Conservation (phyloP, 2,797 vertebrate species). For the Nannoperca australis region DNA sequence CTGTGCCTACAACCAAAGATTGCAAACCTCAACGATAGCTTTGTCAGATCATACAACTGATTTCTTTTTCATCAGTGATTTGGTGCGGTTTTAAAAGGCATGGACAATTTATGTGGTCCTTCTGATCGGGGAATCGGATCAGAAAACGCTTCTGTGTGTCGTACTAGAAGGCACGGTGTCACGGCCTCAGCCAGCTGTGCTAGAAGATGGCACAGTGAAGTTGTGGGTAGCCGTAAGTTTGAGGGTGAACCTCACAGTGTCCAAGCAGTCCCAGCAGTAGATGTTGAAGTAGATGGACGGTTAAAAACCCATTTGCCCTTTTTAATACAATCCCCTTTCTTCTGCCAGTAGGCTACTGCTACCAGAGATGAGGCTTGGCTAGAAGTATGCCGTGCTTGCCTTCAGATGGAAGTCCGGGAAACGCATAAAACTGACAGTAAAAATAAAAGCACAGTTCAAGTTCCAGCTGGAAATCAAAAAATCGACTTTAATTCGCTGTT, state of each 20-base stretch:
- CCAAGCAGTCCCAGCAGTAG: too few species aligned
- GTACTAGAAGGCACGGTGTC: background rate
- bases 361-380: background rate
- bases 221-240: background rate
- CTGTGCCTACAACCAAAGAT: background rate
- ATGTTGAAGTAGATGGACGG: background rate
- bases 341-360: background rate
- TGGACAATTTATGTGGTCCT: too few species aligned
- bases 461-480: background rate
- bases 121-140: too few species aligned
- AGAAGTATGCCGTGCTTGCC: background rate
- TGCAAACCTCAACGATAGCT: background rate
- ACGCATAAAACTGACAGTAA: background rate
- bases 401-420: conserved; percentile 2
- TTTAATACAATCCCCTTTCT: background rate
- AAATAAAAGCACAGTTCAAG: background rate
- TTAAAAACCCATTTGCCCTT: background rate
- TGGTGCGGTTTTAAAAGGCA: too few species aligned
- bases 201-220: background rate
- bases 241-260: background rate
- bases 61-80: too few species aligned
- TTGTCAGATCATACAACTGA: background rate
- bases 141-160: background rate
- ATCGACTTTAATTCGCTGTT: background rate
- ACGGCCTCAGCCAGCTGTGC: background rate